Conservation (phyloP, 2,113 vertebrate species). For the Tragelaphus imberbis region DNA sequence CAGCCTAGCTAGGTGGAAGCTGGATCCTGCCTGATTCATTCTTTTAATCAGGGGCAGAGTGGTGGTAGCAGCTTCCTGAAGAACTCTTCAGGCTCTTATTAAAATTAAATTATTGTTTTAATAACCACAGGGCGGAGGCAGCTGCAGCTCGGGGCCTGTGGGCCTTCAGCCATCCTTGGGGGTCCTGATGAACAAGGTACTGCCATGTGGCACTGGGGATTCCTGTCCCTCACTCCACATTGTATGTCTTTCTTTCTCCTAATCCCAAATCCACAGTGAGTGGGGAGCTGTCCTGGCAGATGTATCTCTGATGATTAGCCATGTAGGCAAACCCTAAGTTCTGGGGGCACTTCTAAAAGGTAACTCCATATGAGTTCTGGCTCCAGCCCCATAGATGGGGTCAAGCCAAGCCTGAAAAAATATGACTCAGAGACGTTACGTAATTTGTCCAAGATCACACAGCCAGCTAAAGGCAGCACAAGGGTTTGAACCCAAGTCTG, state of each 20-base stretch:
- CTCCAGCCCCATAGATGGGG: neutral
- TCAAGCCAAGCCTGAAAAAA: neutral
- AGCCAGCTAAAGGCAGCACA: neutral
- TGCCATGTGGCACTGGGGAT: fast-evolving
- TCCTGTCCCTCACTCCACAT: neutral
- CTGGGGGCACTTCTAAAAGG: neutral
- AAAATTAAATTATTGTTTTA: slow-evolving; percentile 78
- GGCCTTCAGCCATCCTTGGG: slow-evolving; percentile 34
- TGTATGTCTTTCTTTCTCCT: neutral
- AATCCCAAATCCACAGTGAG: neutral
- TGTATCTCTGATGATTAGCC: neutral
- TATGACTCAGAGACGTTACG: neutral
- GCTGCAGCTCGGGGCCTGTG: neutral
- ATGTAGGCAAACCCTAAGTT: neutral
- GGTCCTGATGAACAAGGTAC: neutral
- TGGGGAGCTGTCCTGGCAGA: neutral
- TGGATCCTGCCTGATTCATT: slow-evolving; percentile 64
- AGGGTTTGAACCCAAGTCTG: neutral
- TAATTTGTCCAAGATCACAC: neutral
- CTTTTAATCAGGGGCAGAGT: slow-evolving; percentile 71
- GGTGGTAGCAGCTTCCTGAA: slow-evolving; percentile 43
- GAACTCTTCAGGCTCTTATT: slow-evolving; percentile 61
- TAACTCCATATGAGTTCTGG: neutral
- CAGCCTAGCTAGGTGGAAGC: neutral
- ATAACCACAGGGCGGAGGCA: slow-evolving; percentile 65